These are phyloP conservation scores for Tipula confusa DNA, from an alignment of 2,888 invertebrate genomes.

Conservation along the genomic window DNA sequence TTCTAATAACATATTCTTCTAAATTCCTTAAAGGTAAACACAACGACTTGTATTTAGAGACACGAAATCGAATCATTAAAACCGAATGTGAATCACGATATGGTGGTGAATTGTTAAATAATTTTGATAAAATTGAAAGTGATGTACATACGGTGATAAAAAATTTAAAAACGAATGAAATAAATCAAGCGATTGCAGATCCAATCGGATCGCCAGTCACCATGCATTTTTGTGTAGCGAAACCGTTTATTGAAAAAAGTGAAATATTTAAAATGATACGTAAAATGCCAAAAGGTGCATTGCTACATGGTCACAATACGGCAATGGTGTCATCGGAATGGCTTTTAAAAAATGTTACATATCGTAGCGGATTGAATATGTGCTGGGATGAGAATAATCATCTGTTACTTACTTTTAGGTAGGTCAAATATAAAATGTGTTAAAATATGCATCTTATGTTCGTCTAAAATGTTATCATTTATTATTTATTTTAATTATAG, in stretches of 20 bases:
- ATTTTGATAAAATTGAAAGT: neutral
- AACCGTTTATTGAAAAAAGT: conserved; percentile 53
- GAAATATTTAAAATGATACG: conserved; percentile 57
- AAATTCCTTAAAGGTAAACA: neutral
- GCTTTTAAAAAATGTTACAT: conserved; percentile 54
- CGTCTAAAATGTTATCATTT: neutral
- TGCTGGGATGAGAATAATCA: conserved; percentile 43
- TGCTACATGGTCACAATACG: conserved; percentile 56
- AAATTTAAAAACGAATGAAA: conserved; percentile 36
- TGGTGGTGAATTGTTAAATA: neutral
- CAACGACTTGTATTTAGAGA: neutral
- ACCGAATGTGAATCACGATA: neutral
- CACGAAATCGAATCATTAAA: neutral
- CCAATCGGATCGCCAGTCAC: neutral
- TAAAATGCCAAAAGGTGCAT: conserved; percentile 58
- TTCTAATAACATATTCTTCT: neutral
- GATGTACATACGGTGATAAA: neutral
- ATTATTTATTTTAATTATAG: neutral
- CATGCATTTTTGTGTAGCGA: conserved; percentile 55
- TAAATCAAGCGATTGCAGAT: neutral
- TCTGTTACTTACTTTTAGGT: conserved; percentile 43
- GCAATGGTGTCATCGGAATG: conserved; percentile 54
- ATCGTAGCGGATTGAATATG: conserved; percentile 46
- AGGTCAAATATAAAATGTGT: neutral
- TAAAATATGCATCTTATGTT: neutral